These are phyloP conservation scores for Spinus olivaceus DNA, from an alignment of 2,797 vertebrate genomes.

Conservation along the genomic window DNA sequence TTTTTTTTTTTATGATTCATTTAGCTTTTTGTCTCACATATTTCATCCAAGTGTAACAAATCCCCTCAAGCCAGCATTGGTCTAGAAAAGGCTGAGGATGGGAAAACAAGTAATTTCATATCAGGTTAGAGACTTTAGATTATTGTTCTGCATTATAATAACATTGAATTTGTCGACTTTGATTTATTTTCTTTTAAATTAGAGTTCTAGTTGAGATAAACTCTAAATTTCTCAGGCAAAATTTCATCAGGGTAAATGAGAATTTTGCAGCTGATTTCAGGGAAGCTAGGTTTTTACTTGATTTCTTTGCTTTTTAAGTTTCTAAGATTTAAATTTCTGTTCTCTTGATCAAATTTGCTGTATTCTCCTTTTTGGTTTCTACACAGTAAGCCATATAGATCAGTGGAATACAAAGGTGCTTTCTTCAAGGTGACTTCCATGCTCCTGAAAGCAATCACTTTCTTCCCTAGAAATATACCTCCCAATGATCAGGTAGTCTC, in stretches of 20 bases:
- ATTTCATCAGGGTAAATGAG: background rate
- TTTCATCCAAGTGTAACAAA: slow-evolving; percentile 45
- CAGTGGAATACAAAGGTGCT: background rate
- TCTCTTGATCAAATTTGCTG: background rate
- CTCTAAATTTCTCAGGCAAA: background rate
- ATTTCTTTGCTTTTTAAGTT: background rate
- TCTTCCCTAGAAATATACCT: background rate
- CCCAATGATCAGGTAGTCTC: background rate
- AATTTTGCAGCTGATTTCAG: background rate
- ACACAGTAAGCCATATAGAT: background rate
- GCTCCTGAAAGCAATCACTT: background rate
- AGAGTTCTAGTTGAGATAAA: background rate
- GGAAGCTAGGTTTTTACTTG: background rate
- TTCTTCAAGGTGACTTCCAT: background rate
- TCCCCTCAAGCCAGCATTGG: background rate
- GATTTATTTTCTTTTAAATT: background rate
- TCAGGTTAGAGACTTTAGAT: background rate
- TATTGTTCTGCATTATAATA: background rate
- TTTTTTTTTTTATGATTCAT: slow-evolving; percentile 31
- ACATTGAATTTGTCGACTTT: background rate
- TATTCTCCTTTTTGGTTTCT: background rate
- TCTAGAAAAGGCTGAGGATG: slow-evolving; percentile 23
- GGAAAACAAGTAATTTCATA: slow-evolving; percentile 23
- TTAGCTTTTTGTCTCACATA: slow-evolving; percentile 40
- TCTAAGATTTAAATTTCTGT: background rate